Evolutionary conservation across 92 coral and sea anemone genomes (phyloP), one percentile per base, ranked within the genome.

Genomic region (Porites lobata): DNA sequence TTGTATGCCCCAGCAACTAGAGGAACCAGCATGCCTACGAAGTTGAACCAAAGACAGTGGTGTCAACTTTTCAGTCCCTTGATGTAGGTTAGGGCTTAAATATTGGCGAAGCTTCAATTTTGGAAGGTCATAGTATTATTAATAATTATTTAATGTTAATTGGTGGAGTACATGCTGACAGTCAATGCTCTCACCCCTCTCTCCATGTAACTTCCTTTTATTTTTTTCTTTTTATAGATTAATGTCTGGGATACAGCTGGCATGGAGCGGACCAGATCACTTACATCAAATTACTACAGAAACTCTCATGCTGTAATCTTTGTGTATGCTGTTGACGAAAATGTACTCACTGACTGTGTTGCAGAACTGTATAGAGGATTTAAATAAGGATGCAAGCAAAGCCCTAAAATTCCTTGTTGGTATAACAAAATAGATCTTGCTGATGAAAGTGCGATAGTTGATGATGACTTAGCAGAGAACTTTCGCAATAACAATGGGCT

Each of bases 171-270:
- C 22, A 21, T 21, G 22, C 22, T 21, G 22, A 21, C 22, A 21
- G 22, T 21, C 22, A 21, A 21, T 21, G 22, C 22, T 21, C 22
- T 21, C 22, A 21, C 22, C 22, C 22, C 22, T 21, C 22, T 21
- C 22, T 21, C 22, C 22, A 21, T 21, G 22, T 21, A 21, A 21
- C 22, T 21, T 21, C 22, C 22, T 21, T 21, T 21, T 21, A 15
- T 18, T 15, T 69, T 53, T 61, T 14, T 76, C 38, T 21, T 58
- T 85, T 93, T 87, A 7, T 54, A 97, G 99, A 77, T 97, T 61
- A 90, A 90, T 75, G 84, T 97, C 72, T 97, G 99, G 99, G 99
- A 97, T 71, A 97, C 99, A 19, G 99, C 98, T 20, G 99, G 99
- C 63, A 88, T 97, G 92, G 99, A 97, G 53, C 88, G 99, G 29